Evolutionary conservation across 2,113 vertebrate species (phyloP).

Genomic region (Ardeotis arabs): DNA sequence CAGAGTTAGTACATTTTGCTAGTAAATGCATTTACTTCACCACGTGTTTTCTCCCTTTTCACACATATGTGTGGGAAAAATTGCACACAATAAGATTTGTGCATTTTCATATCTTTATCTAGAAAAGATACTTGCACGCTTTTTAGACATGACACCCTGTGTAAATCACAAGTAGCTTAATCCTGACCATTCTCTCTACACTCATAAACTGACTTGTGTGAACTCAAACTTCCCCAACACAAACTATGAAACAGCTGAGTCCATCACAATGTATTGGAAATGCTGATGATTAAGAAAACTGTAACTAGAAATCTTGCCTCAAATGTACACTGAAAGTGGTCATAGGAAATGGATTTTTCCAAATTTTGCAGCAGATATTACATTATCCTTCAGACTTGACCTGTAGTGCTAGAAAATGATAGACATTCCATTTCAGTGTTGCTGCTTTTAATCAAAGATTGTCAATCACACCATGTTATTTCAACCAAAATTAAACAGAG

Average conservation of each 20-base stretch:
- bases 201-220: not conserved
- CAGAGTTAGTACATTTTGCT: not conserved
- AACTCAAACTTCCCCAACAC: not conserved
- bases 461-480: slow-evolving; percentile 8
- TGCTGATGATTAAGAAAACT: not conserved
- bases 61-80: accelerated
- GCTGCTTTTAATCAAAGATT: slow-evolving; percentile 41
- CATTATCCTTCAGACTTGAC: not conserved
- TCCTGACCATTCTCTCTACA: not conserved
- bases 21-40: not conserved
- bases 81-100: not conserved
- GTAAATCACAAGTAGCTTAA: not conserved
- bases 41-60: not conserved
- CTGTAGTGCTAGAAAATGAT: not conserved
- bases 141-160: not conserved
- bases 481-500: slow-evolving; percentile 12
- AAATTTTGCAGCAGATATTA: not conserved
- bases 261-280: not conserved
- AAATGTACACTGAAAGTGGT: not conserved
- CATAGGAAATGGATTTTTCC: not conserved
- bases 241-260: not conserved
- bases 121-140: not conserved
- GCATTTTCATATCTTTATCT: not conserved
- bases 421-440: not conserved
- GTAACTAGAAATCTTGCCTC: not conserved